A percentile compares a stretch with the other conserved stretches of the same genome.
These are phyloP conservation scores for Gorsachius goisagi DNA, from an alignment of 2,113 vertebrate species.

Conservation along the genomic window DNA sequence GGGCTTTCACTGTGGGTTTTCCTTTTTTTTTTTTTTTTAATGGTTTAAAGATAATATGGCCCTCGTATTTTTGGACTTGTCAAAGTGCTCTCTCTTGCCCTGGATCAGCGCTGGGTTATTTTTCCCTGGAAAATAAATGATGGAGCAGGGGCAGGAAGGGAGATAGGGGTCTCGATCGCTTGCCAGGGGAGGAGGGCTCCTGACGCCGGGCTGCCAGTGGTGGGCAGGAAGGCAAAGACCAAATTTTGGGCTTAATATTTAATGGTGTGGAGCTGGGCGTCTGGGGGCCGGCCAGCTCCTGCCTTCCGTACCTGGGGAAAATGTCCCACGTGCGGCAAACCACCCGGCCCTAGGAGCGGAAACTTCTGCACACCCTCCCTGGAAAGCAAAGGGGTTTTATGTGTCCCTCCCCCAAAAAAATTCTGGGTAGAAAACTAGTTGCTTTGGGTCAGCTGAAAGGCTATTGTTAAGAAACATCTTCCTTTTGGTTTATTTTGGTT, in stretches of 20 bases:
- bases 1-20: not conserved
- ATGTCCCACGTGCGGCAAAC: fast-evolving
- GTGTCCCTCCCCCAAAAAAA: not conserved
- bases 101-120: not conserved
- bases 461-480: not conserved
- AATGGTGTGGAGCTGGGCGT: not conserved
- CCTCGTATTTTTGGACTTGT: conserved; percentile 50
- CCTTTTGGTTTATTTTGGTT: too few relatives aligned
- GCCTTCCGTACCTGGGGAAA: not conserved
- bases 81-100: not conserved
- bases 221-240: not conserved
- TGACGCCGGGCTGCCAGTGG: not conserved
- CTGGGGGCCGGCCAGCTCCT: not conserved
- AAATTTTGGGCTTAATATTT: not conserved
- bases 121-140: conserved; percentile 41
- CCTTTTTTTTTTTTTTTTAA: not conserved
- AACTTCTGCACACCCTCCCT: not conserved
- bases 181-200: not conserved
- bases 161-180: fast-evolving
- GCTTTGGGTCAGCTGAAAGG: not conserved
- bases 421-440: fast-evolving
- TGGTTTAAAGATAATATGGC: conserved; percentile 43
- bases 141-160: not conserved
- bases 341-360: fast-evolving
- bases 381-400: not conserved